phyloP scores from a whole-genome alignment of 2,113 vertebrate species.

The Etheostoma cragini region DNA sequence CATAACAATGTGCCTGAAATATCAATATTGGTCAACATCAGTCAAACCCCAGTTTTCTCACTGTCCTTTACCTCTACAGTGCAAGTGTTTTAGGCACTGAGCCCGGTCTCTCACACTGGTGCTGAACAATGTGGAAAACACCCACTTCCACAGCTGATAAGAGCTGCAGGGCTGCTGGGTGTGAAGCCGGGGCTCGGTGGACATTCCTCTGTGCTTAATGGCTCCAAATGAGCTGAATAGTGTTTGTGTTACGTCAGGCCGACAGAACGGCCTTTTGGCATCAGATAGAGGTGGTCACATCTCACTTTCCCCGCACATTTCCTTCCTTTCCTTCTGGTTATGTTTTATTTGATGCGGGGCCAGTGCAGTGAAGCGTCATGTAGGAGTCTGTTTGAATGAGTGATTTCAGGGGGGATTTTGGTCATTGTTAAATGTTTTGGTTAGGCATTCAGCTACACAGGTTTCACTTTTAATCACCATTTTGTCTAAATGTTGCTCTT shows the following conservation, averaged over 20 bases:
- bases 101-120: slow-evolving; percentile 41
- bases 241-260: slow-evolving; percentile 74
- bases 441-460: background rate
- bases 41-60: slow-evolving; percentile 6
- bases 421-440: background rate
- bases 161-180: slow-evolving; percentile 47
- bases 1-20: background rate
- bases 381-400: background rate
- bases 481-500: too few relatives aligned
- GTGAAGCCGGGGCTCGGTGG: slow-evolving; percentile 64
- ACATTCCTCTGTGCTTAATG: slow-evolving; percentile 77
- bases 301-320: slow-evolving; percentile 62
- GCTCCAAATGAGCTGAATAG: slow-evolving; percentile 59
- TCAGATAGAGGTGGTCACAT: slow-evolving; percentile 55
- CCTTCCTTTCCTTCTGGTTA: slow-evolving; percentile 59
- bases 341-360: slow-evolving; percentile 55
- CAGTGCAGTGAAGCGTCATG: slow-evolving; percentile 20
- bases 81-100: slow-evolving; percentile 20
- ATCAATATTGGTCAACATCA: background rate
- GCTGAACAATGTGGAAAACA: slow-evolving; percentile 75
- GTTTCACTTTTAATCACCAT: background rate
- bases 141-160: slow-evolving; percentile 81
- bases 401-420: slow-evolving; percentile 11
- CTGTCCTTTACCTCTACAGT: slow-evolving; percentile 12
- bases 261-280: slow-evolving; percentile 26